Base-by-base conservation (phyloP, 2,113 vertebrate genomes). In the Trinectes maculatus region DNA sequence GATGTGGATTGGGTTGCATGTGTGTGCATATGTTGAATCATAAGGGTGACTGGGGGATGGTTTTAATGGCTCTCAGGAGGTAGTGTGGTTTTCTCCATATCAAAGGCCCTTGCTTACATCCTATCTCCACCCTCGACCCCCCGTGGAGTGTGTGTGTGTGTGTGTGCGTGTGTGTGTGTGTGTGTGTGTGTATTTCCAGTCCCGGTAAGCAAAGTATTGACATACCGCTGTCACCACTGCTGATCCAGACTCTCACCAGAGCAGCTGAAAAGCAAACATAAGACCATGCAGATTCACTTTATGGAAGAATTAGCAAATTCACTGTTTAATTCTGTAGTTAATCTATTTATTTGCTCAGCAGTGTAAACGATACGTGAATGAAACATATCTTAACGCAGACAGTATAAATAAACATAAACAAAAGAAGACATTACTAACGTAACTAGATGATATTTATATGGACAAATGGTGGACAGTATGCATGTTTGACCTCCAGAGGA, bases 121-220 rank as follows among this genome's bases (percentile, higher is more conserved):
- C 62, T 55, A 33, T 34, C 72, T 78, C 65, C 73, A 71, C 92
- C 93, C 85, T 92, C 94, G 57, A 68, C 84, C 84, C 62, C 93
- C 94, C 89, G 26, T 88, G 84, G 80, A 53, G 92, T 87, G 89
- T 91, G 92, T 51, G 57, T 22, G 79, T 47, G 53, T 21, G 18
- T 19, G n/a, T 44, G 42, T 22, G 33, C 10, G 33, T 11, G 33
- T 34, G 33, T 11, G 33, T 34, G 37, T n/a, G 3, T 39, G 33
- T 4, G 55, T 37, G 73, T 49, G 47, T 56, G 58, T 69, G 65
- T 77, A 55, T 53, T 36, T n/a, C n/a, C n/a, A n/a, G n/a, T 67
- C 57, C 72, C 19, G 18, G 58, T 82, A 56, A 76, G 74, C 61
- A 57, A 34, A 36, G 57, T 80, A 72, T 71, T 82, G 84, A 84